Percentiles rank a stretch among this genome's conserved stretches.
phyloP scores from a whole-genome alignment of 2,888 invertebrate species.

The Tinea pellionella region DNA sequence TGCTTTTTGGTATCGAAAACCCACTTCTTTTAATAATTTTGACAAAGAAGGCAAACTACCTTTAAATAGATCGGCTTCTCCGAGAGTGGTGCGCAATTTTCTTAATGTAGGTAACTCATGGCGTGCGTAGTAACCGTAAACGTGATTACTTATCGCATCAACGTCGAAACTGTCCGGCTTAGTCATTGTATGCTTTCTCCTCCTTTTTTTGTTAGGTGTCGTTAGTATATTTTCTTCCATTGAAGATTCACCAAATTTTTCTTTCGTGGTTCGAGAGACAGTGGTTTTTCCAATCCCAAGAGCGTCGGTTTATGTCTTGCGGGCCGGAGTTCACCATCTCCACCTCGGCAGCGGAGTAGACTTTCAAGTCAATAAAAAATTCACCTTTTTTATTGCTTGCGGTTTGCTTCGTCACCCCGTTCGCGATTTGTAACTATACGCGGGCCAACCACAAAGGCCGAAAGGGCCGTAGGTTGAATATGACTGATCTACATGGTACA shows the following conservation, averaged over 20 bases:
- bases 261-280: constrained; percentile 18
- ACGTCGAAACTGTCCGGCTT: not conserved
- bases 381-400: constrained; percentile 17
- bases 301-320: too few relatives aligned
- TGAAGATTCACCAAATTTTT: constrained; percentile 17
- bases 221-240: constrained; percentile 14
- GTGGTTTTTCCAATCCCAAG: constrained; percentile 20
- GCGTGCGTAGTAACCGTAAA: not conserved
- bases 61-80: constrained; percentile 14
- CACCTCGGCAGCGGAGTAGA: constrained; percentile 20
- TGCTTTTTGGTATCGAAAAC: constrained; percentile 17
- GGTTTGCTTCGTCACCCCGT: constrained; percentile 15
- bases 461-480: too few relatives aligned
- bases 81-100: not conserved
- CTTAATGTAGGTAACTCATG: constrained; percentile 14
- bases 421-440: constrained; percentile 19
- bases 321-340: constrained; percentile 19
- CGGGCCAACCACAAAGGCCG: constrained; percentile 10
- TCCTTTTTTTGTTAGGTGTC: constrained; percentile 15
- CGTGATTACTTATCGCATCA: not conserved
- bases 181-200: not conserved
- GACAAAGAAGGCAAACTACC: constrained; percentile 15
- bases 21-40: constrained; percentile 15
- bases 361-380: constrained; percentile 18
- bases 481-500: too few relatives aligned